phyloP scores from a whole-genome alignment of 1,140 invertebrate species.

The Palaemon carinicauda region DNA sequence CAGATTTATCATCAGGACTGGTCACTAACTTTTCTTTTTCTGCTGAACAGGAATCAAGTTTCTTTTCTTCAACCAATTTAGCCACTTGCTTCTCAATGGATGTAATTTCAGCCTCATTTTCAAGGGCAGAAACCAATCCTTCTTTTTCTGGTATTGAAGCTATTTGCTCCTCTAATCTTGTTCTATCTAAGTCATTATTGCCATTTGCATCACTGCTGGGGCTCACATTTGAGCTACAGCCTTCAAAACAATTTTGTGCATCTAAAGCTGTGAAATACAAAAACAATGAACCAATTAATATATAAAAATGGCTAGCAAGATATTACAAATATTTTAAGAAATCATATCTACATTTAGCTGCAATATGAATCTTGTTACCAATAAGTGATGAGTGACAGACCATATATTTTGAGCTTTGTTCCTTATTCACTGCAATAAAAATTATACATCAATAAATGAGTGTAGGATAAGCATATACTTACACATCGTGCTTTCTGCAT shows the following conservation, averaged over 20 bases:
- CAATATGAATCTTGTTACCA: neutral
- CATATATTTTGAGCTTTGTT: neutral
- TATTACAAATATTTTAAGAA: neutral
- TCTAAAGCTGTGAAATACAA: slow-evolving; percentile 29
- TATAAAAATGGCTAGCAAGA: neutral
- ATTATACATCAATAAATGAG: neutral
- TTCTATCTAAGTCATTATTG: slow-evolving; percentile 7
- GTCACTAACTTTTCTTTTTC: slow-evolving; percentile 45
- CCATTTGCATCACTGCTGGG: slow-evolving; percentile 49
- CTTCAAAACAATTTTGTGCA: slow-evolving; percentile 46
- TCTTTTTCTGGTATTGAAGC: neutral
- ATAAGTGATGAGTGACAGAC: neutral
- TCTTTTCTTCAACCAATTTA: neutral
- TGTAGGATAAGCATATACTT: neutral
- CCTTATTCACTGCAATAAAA: neutral
- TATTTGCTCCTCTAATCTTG: neutral
- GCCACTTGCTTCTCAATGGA: neutral
- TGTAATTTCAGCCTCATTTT: slow-evolving; percentile 13
- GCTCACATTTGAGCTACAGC: slow-evolving; percentile 35
- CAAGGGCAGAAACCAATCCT: neutral
- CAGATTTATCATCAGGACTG: slow-evolving; percentile 22
- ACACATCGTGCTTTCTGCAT: slow-evolving; percentile 48
- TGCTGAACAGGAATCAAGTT: slow-evolving; percentile 10
- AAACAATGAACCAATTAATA: neutral
- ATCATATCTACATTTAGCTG: too few species aligned